phyloP scores from a whole-genome alignment of 2,113 vertebrate genomes.

The Neodontobutis hainanensis region DNA sequence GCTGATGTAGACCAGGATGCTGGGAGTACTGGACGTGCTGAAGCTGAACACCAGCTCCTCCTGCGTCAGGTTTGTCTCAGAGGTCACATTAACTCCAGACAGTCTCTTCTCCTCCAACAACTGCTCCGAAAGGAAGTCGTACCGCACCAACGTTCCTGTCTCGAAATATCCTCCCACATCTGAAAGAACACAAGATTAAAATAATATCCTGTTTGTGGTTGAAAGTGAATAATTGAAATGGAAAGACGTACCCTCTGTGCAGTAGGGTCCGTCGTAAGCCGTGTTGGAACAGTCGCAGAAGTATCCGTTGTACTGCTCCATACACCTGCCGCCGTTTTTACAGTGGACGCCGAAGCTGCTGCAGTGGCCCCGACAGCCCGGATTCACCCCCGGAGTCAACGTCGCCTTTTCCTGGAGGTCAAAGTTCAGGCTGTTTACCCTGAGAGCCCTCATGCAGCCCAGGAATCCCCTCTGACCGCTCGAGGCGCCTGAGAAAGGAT shows the following conservation, averaged over 20 bases:
- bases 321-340: slow-evolving; percentile 89
- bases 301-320: slow-evolving; percentile 93
- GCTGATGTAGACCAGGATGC: slow-evolving; percentile 90
- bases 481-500: slow-evolving; percentile 82
- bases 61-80: slow-evolving; percentile 73
- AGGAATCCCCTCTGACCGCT: slow-evolving; percentile 92
- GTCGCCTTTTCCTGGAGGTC: slow-evolving; percentile 90
- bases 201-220: background rate
- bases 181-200: slow-evolving; percentile 48
- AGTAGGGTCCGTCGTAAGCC: slow-evolving; percentile 90
- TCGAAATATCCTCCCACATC: slow-evolving; percentile 97
- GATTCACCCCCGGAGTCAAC: slow-evolving; percentile 86
- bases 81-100: slow-evolving; percentile 6
- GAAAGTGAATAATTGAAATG: no score
- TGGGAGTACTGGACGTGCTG: slow-evolving; percentile 91
- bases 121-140: slow-evolving; percentile 83
- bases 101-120: slow-evolving; percentile 60
- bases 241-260: slow-evolving; percentile 84
- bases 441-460: slow-evolving; percentile 92
- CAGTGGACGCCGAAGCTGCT: slow-evolving; percentile 89
- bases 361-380: slow-evolving; percentile 94
- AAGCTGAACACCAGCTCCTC: slow-evolving; percentile 94
- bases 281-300: slow-evolving; percentile 91
- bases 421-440: slow-evolving; percentile 89
- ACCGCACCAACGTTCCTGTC: slow-evolving; percentile 91